Evolutionary conservation across 2,888 invertebrate genomes (phyloP), one percentile per base, ranked within the genome.

Genomic region (Cryptus viduatorius): DNA sequence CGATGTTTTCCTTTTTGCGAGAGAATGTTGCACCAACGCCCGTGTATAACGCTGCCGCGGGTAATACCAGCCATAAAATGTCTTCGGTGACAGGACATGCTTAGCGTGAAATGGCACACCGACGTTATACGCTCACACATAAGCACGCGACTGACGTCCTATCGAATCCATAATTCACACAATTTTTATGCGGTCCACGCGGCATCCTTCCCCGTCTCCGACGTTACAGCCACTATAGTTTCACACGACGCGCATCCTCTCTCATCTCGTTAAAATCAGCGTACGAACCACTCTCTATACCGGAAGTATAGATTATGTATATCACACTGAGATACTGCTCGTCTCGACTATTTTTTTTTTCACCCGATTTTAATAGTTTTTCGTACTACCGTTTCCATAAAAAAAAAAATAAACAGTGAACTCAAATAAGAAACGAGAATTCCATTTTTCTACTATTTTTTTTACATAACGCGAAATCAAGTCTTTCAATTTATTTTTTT

Each of bases 1-100:
- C 81, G 80, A 46, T 77, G 59, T 80, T 78, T 82, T 53, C 37
- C 50, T 44, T 46, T 46, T 46, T 46, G 37, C 65, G 16, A 37
- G 37, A 37, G 37, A 37, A 37, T 42, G 24, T 67, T 67, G 19
- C 67, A 42, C 71, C 56, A 50, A 59, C 69, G 69, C 76, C 84
- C 82, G 83, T 83, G 85, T 76, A 75, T 82, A 84, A 80, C 83
- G 81, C 87, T 81, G 84, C 82, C 84, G 81, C 78, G 86, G 37
- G 86, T 86, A 89, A 88, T 87, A 83, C 86, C 86, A 83, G 87
- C 87, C 90, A 82, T 92, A 92, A 92, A 92, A 90, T 90, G 88
- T 90, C 88, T 88, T 86, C 80, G 89, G 90, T 90, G 91, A 90
- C 92, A 90, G 90, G 91, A 89, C 89, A 90, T 87, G 91, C 89